Evolutionary conservation across 2,113 vertebrate genomes (phyloP).

Genomic region (Heterochromis multidens): DNA sequence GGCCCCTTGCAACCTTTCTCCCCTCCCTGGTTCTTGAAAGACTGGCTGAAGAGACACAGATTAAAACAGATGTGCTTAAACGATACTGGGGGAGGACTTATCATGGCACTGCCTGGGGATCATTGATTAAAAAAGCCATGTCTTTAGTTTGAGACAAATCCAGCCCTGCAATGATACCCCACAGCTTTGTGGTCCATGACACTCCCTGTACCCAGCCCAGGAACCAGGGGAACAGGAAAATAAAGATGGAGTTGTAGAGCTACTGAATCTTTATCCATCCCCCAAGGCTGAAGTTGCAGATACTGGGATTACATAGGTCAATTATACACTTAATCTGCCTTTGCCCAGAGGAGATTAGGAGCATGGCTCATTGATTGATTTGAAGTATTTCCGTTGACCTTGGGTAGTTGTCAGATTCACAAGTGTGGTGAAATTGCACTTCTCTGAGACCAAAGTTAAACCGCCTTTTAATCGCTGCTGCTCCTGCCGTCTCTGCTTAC

Average conservation of each 20-base stretch:
- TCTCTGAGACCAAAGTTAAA: slow-evolving; percentile 79
- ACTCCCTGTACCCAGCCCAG: not conserved
- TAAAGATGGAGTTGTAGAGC: slow-evolving; percentile 3
- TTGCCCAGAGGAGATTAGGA: slow-evolving; percentile 81
- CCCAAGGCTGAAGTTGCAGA: slow-evolving; percentile 79
- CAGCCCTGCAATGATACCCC: slow-evolving; percentile 77
- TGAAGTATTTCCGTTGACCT: slow-evolving; percentile 90
- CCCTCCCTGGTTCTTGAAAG: slow-evolving; percentile 82
- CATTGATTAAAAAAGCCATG: slow-evolving; percentile 97
- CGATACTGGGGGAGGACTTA: slow-evolving; percentile 81
- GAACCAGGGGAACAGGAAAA: slow-evolving; percentile 22
- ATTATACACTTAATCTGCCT: slow-evolving; percentile 99
- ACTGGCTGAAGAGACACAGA: slow-evolving; percentile 87
- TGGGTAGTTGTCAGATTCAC: slow-evolving; percentile 89
- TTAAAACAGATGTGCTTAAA: slow-evolving; percentile 98
- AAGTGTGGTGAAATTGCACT: slow-evolving; percentile 79
- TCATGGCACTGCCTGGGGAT: slow-evolving; percentile 79
- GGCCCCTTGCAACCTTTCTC: slow-evolving; percentile 41
- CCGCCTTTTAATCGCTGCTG: slow-evolving; percentile 79
- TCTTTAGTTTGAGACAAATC: slow-evolving; percentile 86
- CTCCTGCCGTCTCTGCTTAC: slow-evolving; percentile 54
- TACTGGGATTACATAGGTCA: slow-evolving; percentile 96
- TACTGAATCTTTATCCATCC: not conserved
- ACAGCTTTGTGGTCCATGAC: not conserved
- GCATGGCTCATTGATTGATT: slow-evolving; percentile 89